These are phyloP conservation scores for Nipponacmea schrenckii DNA, from an alignment of 2,888 invertebrate species.

Conservation along the genomic window DNA sequence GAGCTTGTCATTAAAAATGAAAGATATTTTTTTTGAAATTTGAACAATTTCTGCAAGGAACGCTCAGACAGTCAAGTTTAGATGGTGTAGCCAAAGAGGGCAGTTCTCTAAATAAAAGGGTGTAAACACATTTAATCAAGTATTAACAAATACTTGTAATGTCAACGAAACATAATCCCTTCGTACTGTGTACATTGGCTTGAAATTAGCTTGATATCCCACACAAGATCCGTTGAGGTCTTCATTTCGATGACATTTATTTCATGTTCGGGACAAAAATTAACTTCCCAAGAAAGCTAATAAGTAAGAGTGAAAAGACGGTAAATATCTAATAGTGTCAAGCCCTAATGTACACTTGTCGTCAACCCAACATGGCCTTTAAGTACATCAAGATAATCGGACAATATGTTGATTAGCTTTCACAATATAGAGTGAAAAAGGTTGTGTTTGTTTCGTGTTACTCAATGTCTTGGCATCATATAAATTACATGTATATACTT, in stretches of 20 bases:
- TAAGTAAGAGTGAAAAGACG: not conserved
- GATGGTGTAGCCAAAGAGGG: slow-evolving; percentile 9
- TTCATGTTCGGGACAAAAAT: slow-evolving; percentile 13
- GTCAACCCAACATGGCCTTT: not conserved
- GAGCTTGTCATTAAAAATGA: no score
- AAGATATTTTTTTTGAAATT: no score
- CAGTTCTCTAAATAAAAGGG: slow-evolving; percentile 23
- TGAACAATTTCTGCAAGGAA: no score
- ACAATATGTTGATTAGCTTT: not conserved
- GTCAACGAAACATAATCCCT: slow-evolving; percentile 15
- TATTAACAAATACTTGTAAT: slow-evolving; percentile 21
- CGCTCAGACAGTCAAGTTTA: not conserved
- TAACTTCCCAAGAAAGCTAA: slow-evolving; percentile 17
- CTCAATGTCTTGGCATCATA: no score
- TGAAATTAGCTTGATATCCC: slow-evolving; percentile 18
- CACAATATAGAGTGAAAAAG: no score
- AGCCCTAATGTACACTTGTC: slow-evolving; percentile 4
- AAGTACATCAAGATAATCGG: not conserved
- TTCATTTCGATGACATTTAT: slow-evolving; percentile 15
- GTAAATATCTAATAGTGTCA: slow-evolving; percentile 6
- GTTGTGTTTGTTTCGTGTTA: no score
- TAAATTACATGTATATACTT: no score
- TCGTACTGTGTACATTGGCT: slow-evolving; percentile 17
- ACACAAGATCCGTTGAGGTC: slow-evolving; percentile 11
- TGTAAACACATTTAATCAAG: slow-evolving; percentile 24